Evolutionary conservation across 2,888 invertebrate genomes (phyloP).

Genomic region (Euplexia lucipara): DNA sequence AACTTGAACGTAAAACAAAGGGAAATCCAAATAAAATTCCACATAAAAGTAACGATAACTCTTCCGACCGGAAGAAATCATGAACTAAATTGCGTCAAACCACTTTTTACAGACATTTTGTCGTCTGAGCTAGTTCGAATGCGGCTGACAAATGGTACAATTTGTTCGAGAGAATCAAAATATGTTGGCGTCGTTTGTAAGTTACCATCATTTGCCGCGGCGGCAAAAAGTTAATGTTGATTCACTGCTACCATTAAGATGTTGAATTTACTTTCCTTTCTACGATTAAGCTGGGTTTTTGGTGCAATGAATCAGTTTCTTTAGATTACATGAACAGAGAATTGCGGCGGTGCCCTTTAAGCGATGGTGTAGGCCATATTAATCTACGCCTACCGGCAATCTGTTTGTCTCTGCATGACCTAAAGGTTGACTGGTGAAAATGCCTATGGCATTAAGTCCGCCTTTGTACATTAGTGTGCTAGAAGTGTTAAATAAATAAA

Average conservation of each 20-base stretch:
- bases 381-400: too few relatives aligned
- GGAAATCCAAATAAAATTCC: slow-evolving; percentile 6
- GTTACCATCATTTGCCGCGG: slow-evolving; percentile 2
- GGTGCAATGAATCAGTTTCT: slow-evolving; percentile 37
- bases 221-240: slow-evolving; percentile 49
- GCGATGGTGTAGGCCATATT: too few relatives aligned
- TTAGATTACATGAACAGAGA: background rate
- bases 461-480: too few relatives aligned
- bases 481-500: too few relatives aligned
- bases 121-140: slow-evolving; percentile 19
- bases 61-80: slow-evolving; percentile 13
- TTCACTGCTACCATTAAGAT: slow-evolving; percentile 34
- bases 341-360: background rate
- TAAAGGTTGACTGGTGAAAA: too few relatives aligned
- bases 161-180: slow-evolving; percentile 51
- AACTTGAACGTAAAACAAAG: too few relatives aligned
- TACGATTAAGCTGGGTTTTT: slow-evolving; percentile 36
- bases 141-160: slow-evolving; percentile 47
- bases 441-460: too few relatives aligned
- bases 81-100: slow-evolving; percentile 15
- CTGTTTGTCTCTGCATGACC: too few relatives aligned
- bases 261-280: slow-evolving; percentile 44
- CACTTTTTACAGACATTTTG: slow-evolving; percentile 22
- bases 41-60: slow-evolving; percentile 20
- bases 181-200: slow-evolving; percentile 12